Conservation (phyloP, 2,113 vertebrate species). For the Pseudolaguvia tuberculata region DNA sequence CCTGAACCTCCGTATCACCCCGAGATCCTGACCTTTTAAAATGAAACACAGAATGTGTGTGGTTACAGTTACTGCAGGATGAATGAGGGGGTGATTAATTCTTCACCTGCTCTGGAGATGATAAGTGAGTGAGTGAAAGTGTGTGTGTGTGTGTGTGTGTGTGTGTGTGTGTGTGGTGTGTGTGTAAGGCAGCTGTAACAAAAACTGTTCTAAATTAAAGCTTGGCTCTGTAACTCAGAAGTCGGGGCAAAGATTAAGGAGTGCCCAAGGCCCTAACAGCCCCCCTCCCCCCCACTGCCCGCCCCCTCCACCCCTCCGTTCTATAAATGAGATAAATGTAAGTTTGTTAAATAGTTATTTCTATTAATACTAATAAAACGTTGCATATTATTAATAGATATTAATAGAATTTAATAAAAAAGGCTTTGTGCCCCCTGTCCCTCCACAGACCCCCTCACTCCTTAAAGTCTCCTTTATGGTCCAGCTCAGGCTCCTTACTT, state of each 20-base stretch:
- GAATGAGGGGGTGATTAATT: neutral
- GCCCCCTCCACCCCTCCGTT: too few species aligned
- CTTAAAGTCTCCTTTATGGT: neutral
- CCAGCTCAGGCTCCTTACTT: conserved; percentile 55
- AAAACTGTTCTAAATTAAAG: conserved; percentile 2
- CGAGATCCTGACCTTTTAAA: neutral
- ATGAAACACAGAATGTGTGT: neutral
- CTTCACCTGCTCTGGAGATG: neutral
- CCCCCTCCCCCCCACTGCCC: too few species aligned
- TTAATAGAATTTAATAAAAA: too few species aligned
- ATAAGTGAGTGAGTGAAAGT: neutral
- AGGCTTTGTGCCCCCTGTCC: neutral
- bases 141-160: too few species aligned
- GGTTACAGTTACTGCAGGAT: neutral
- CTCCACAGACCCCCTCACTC: neutral
- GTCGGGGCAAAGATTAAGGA: too few species aligned
- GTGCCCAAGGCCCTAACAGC: too few species aligned
- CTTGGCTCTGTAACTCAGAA: neutral
- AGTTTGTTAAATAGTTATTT: too few species aligned
- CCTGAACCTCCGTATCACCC: neutral
- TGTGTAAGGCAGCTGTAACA: neutral
- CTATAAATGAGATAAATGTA: too few species aligned
- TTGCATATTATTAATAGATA: too few species aligned
- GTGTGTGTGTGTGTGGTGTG: too few species aligned
- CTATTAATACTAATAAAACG: too few species aligned